Evolutionary conservation across 1,140 invertebrate species (phyloP).

Genomic region (Cherax quadricarinatus): DNA sequence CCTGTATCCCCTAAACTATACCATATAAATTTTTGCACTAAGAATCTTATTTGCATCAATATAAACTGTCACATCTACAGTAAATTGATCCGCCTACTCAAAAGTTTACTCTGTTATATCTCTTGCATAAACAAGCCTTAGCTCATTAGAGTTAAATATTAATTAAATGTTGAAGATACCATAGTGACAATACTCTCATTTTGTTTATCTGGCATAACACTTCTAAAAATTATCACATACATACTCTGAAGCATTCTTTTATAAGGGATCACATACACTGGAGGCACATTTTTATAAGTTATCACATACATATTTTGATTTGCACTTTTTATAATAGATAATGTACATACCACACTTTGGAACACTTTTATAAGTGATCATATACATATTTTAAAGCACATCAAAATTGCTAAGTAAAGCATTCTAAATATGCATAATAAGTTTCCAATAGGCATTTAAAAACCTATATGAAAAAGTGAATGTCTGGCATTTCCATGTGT

Average conservation of each 20-base stretch:
- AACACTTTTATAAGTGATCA: background rate
- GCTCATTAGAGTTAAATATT: background rate
- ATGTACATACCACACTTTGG: no score
- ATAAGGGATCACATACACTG: background rate
- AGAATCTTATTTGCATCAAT: background rate
- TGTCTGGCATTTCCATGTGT: no score
- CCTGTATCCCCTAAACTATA: constrained; percentile 1
- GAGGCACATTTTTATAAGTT: background rate
- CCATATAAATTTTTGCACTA: background rate
- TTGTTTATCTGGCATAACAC: no score
- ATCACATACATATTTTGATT: background rate
- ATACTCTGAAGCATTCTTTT: background rate
- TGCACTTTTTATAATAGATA: no score
- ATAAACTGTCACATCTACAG: background rate
- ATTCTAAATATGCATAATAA: no score
- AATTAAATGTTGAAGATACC: background rate
- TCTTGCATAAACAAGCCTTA: background rate
- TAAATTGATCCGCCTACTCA: background rate
- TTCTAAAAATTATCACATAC: background rate
- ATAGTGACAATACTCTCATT: no score
- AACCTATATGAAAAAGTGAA: no score
- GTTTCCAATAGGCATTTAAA: no score
- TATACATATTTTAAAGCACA: background rate
- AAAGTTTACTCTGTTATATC: background rate
- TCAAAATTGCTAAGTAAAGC: background rate